These are phyloP conservation scores for Luehdorfia chinensis DNA, from an alignment of 1,140 invertebrate genomes.

Conservation along the genomic window DNA sequence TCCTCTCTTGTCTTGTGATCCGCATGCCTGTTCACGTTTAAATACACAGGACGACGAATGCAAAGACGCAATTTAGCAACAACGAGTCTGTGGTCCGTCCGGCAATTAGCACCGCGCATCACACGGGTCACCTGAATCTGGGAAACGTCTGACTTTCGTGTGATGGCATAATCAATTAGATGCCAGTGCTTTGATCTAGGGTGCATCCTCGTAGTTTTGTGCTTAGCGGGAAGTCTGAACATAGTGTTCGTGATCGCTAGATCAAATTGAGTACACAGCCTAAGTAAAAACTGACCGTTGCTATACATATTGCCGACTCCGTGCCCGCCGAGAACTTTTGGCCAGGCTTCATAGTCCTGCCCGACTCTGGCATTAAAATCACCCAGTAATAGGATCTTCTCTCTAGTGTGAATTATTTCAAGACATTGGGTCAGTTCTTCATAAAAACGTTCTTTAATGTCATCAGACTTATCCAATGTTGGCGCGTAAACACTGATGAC, in stretches of 20 bases:
- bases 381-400: no score
- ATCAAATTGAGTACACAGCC: constrained; percentile 27
- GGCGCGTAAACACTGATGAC: constrained; percentile 22
- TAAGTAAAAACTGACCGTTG: constrained; percentile 29
- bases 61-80: constrained; percentile 20
- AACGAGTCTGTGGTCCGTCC: constrained; percentile 26
- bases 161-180: no score
- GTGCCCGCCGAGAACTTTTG: constrained; percentile 27
- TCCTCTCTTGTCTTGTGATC: no score
- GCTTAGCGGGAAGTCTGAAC: constrained; percentile 30
- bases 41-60: no score
- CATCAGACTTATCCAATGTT: no score
- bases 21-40: no score
- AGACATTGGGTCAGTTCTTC: constrained; percentile 3
- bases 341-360: constrained; percentile 26
- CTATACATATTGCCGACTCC: constrained; percentile 30
- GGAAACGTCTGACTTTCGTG: constrained; percentile 22
- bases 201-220: constrained; percentile 33
- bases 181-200: constrained; percentile 29
- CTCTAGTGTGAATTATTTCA: background rate
- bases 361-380: no score
- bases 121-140: constrained; percentile 31
- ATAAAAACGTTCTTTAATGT: constrained; percentile 20
- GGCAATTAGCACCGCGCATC: constrained; percentile 32
- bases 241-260: constrained; percentile 30